phyloP scores from a whole-genome alignment of 2,888 invertebrate species.

The Drosophila leonis region DNA sequence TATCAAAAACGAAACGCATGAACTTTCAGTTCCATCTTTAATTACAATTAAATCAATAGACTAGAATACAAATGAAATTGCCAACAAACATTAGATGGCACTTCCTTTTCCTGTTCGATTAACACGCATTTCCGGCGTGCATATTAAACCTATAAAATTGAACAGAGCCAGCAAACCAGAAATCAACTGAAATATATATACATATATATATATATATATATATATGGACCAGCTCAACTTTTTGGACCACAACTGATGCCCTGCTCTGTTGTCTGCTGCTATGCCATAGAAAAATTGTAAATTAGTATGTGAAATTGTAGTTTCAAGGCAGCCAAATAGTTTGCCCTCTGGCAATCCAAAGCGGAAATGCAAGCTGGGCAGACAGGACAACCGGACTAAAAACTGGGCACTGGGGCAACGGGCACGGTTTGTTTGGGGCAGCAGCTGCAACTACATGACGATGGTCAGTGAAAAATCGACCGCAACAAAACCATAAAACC shows the following conservation, averaged over 20 bases:
- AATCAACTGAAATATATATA: slow-evolving; percentile 39
- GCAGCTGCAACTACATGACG: slow-evolving; percentile 52
- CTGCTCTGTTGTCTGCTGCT: slow-evolving; percentile 23
- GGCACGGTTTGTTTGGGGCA: slow-evolving; percentile 32
- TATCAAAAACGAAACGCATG: neutral
- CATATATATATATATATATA: slow-evolving; percentile 10
- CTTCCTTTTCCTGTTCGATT: slow-evolving; percentile 68
- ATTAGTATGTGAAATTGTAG: slow-evolving; percentile 71
- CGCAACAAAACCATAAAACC: slow-evolving; percentile 71
- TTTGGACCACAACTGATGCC: slow-evolving; percentile 27
- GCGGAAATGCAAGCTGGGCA: slow-evolving; percentile 62
- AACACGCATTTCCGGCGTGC: slow-evolving; percentile 67
- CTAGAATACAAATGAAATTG: slow-evolving; percentile 36
- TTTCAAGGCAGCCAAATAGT: slow-evolving; percentile 61
- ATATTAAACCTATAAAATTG: slow-evolving; percentile 38
- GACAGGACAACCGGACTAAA: slow-evolving; percentile 27
- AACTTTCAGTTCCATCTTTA: slow-evolving; percentile 16
- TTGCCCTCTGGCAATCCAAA: slow-evolving; percentile 61
- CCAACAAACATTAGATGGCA: slow-evolving; percentile 40
- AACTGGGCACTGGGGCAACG: slow-evolving; percentile 4
- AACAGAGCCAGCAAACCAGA: slow-evolving; percentile 31
- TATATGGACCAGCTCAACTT: slow-evolving; percentile 21
- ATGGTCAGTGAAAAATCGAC: slow-evolving; percentile 53
- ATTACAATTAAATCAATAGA: slow-evolving; percentile 15
- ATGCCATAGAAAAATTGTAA: slow-evolving; percentile 57